A percentile compares a stretch with the other conserved stretches of the same genome.
phyloP scores from a whole-genome alignment of 2,113 vertebrate species.

The Etheostoma spectabile region DNA sequence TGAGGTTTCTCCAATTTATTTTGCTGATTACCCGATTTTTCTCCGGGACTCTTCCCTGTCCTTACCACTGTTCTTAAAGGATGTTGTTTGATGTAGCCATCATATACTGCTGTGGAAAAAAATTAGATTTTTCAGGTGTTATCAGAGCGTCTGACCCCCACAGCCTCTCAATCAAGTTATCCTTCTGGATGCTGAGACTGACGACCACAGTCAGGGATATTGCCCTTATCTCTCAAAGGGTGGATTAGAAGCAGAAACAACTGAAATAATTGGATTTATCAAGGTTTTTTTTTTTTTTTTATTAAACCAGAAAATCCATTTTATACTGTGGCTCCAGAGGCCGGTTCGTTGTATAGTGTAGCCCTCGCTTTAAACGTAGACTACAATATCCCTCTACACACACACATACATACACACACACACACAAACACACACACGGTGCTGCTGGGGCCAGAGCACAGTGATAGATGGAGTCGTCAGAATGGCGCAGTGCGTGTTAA shows the following conservation, averaged over 20 bases:
- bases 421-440: slow-evolving; percentile 3
- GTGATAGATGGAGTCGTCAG: slow-evolving; percentile 67
- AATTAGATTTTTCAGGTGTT: neutral
- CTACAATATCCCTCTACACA: slow-evolving; percentile 25
- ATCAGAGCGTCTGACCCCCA: neutral
- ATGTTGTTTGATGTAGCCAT: neutral
- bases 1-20: too few relatives aligned
- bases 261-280: slow-evolving; percentile 54
- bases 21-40: neutral
- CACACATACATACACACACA: slow-evolving; percentile 28
- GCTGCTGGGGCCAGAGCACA: slow-evolving; percentile 22
- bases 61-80: neutral
- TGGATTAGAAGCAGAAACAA: slow-evolving; percentile 36
- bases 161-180: neutral
- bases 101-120: neutral
- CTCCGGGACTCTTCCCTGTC: too few relatives aligned
- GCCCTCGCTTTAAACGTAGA: slow-evolving; percentile 2
- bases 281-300: slow-evolving; percentile 2
- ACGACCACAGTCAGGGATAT: neutral
- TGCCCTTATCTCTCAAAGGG: slow-evolving; percentile 17
- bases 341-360: slow-evolving; percentile 7
- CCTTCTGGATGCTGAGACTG: neutral
- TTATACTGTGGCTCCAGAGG: slow-evolving; percentile 3
- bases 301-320: slow-evolving; percentile 56
- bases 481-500: slow-evolving; percentile 64